Evolutionary conservation across 2,888 invertebrate species (phyloP).

Genomic region (Anarsia innoxiella): DNA sequence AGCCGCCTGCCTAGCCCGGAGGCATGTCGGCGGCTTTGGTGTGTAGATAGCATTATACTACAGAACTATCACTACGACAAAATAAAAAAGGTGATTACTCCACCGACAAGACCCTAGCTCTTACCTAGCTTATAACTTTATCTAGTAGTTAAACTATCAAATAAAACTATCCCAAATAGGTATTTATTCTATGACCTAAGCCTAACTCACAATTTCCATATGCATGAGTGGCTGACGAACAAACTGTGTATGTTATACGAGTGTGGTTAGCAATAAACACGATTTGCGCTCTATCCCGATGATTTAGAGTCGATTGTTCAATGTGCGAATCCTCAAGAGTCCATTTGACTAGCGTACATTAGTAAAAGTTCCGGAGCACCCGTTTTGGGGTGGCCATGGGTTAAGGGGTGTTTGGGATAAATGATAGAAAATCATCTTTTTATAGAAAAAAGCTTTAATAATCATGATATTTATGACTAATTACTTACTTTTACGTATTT

Average conservation of each 20-base stretch:
- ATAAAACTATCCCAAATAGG: conserved; percentile 33
- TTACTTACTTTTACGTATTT: no score
- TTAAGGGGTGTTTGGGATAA: no score
- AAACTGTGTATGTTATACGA: conserved; percentile 41
- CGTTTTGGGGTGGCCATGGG: conserved; percentile 40
- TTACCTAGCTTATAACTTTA: no score
- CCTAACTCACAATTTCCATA: conserved; percentile 58
- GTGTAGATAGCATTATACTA: no score
- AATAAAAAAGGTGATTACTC: no score
- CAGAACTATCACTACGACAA: no score
- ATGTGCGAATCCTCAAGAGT: conserved; percentile 51
- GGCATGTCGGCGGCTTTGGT: no score
- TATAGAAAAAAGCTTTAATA: no score
- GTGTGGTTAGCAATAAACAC: conserved; percentile 24
- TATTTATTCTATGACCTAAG: conserved; percentile 60
- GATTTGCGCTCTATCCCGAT: conserved; percentile 39
- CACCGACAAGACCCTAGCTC: no score
- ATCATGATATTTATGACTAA: no score
- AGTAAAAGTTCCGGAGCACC: conserved; percentile 66
- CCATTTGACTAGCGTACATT: conserved; percentile 73
- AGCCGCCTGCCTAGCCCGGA: no score
- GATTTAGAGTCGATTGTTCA: conserved; percentile 46
- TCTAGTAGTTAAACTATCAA: conserved; percentile 9
- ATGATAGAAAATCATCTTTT: no score
- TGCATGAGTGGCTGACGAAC: conserved; percentile 60